Conservation (phyloP, 2,797 vertebrate species). For the Syngnathus acus region DNA sequence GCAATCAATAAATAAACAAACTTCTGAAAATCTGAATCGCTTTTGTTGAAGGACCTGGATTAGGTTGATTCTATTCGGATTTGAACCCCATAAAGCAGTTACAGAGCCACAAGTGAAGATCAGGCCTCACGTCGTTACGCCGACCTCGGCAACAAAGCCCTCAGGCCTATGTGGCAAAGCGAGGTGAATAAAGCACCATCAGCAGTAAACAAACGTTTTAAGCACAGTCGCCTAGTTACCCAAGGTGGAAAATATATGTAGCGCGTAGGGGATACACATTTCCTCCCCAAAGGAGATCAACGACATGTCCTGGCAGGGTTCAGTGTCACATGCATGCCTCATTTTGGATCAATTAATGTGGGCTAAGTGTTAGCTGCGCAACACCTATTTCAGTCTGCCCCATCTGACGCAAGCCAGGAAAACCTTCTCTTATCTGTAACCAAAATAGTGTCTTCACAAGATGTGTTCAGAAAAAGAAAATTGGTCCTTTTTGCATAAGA, state of each 20-base stretch:
- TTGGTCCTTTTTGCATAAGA: background rate
- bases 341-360: slow-evolving; percentile 13
- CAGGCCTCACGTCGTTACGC: slow-evolving; percentile 36
- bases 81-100: background rate
- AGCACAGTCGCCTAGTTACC: slow-evolving; percentile 21
- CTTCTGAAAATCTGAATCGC: background rate
- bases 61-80: too few relatives aligned
- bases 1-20: too few relatives aligned
- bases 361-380: slow-evolving; percentile 1
- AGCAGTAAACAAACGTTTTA: slow-evolving; percentile 37
- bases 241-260: slow-evolving; percentile 12
- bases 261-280: slow-evolving; percentile 12
- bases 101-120: background rate
- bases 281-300: slow-evolving; percentile 26
- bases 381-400: background rate
- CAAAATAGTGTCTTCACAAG: background rate
- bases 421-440: background rate
- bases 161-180: slow-evolving; percentile 24
- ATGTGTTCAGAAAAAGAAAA: background rate
- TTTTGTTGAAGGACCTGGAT: background rate
- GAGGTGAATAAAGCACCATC: slow-evolving; percentile 35
- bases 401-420: background rate
- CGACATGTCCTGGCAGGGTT: slow-evolving; percentile 45
- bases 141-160: slow-evolving; percentile 51
- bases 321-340: slow-evolving; percentile 26